Conservation (phyloP, 2,888 invertebrate genomes). For the Thymelicus sylvestris region DNA sequence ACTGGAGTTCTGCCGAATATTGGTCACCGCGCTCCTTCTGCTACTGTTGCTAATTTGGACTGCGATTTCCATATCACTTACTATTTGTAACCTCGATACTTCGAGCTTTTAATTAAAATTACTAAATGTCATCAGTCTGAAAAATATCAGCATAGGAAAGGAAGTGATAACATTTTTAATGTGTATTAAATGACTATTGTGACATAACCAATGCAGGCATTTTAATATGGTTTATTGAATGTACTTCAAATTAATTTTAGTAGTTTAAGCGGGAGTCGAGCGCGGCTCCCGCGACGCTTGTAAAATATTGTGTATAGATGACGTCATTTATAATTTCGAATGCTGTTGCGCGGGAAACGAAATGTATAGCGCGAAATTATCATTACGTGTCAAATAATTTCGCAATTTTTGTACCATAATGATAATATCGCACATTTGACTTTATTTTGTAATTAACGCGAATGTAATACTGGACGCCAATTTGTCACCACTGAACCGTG, state of each 20-base stretch:
- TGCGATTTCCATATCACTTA: too few species aligned
- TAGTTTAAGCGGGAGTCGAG: not conserved
- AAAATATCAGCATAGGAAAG: not conserved
- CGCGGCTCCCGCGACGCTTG: slow-evolving; percentile 9
- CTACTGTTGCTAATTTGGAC: too few species aligned
- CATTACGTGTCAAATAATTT: too few species aligned
- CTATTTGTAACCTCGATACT: too few species aligned
- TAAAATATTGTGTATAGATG: slow-evolving; percentile 39
- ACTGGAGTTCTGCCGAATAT: too few species aligned
- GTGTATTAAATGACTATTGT: slow-evolving; percentile 11
- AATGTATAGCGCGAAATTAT: too few species aligned
- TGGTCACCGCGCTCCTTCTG: too few species aligned
- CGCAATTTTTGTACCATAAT: not conserved
- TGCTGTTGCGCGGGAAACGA: not conserved
- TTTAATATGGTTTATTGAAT: slow-evolving; percentile 10
- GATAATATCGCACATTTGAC: not conserved
- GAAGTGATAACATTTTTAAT: not conserved
- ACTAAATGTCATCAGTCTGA: too few species aligned
- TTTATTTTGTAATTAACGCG: not conserved
- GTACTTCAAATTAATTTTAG: not conserved
- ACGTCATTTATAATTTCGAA: not conserved
- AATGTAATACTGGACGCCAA: slow-evolving; percentile 1
- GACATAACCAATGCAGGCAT: slow-evolving; percentile 29
- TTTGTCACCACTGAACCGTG: not conserved
- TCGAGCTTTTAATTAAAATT: too few species aligned